Percentiles rank a stretch among this genome's conserved stretches.
Conservation (phyloP, 2,888 invertebrate species). For the Drosophila trichaetosa region DNA sequence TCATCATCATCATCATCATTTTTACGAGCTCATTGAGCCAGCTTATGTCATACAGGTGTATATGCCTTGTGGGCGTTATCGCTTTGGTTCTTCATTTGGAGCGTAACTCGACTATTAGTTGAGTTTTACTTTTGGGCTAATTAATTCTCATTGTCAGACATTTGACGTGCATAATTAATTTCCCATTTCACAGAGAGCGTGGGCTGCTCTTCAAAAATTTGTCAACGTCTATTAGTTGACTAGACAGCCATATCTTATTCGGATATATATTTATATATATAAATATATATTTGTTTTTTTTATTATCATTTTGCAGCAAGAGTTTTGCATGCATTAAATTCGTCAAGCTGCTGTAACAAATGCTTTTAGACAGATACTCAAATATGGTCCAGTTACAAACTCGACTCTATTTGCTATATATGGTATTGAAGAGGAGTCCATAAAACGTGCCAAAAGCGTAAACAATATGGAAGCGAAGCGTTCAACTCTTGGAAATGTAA, state of each 20-base stretch:
- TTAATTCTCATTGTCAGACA: constrained; percentile 61
- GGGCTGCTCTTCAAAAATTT: constrained; percentile 26
- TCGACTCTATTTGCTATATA: constrained; percentile 8
- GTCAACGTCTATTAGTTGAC: constrained; percentile 17
- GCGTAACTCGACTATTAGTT: constrained; percentile 23
- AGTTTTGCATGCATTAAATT: constrained; percentile 21
- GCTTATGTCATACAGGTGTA: constrained; percentile 53
- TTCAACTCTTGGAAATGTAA: constrained; percentile 32
- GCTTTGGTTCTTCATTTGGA: constrained; percentile 18
- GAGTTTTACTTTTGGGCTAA: constrained; percentile 50
- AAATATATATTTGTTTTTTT: neutral
- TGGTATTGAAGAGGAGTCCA: constrained; percentile 11
- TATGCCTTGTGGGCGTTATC: constrained; percentile 34
- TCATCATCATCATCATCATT: constrained; percentile 8
- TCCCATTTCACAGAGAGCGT: constrained; percentile 47
- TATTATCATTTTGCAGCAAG: neutral
- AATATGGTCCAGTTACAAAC: constrained; percentile 16
- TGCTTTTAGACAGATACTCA: constrained; percentile 1
- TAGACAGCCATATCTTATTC: neutral
- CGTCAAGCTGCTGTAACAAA: constrained; percentile 4
- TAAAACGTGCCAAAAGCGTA: constrained; percentile 49
- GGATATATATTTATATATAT: neutral
- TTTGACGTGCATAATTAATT: constrained; percentile 65
- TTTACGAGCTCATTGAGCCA: neutral
- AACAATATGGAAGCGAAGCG: constrained; percentile 32